Conservation (phyloP, 2,888 invertebrate genomes). For the Metallyticus violacea region DNA sequence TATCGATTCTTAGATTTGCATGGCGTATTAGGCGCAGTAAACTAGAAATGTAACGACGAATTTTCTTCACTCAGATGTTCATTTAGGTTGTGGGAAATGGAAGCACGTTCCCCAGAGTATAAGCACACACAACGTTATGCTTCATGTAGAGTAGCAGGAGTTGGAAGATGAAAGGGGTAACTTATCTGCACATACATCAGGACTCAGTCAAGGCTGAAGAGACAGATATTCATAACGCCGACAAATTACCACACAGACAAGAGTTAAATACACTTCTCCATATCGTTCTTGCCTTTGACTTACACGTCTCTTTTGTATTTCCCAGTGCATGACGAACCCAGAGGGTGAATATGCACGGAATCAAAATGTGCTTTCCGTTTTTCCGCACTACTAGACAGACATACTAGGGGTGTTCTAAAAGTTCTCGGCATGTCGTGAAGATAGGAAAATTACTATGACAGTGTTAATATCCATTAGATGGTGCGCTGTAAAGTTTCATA, state of each 20-base stretch:
- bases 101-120: not conserved
- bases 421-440: too few species aligned
- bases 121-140: not conserved
- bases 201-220: not conserved
- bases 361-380: not conserved
- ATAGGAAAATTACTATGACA: too few species aligned
- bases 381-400: not conserved
- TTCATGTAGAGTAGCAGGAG: not conserved
- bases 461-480: too few species aligned
- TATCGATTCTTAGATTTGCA: too few species aligned
- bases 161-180: not conserved
- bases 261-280: not conserved
- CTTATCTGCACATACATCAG: not conserved
- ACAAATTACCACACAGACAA: not conserved
- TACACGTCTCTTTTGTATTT: not conserved
- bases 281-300: not conserved
- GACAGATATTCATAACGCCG: not conserved
- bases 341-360: not conserved
- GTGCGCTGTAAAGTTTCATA: too few species aligned
- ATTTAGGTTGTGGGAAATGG: not conserved
- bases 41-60: not conserved
- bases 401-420: too few species aligned
- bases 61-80: not conserved
- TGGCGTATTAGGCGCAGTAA: too few species aligned
- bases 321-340: not conserved